Evolutionary conservation across 2,888 invertebrate species (phyloP), one percentile per base, ranked within the genome.

Genomic region (Cheilosia impressa): DNA sequence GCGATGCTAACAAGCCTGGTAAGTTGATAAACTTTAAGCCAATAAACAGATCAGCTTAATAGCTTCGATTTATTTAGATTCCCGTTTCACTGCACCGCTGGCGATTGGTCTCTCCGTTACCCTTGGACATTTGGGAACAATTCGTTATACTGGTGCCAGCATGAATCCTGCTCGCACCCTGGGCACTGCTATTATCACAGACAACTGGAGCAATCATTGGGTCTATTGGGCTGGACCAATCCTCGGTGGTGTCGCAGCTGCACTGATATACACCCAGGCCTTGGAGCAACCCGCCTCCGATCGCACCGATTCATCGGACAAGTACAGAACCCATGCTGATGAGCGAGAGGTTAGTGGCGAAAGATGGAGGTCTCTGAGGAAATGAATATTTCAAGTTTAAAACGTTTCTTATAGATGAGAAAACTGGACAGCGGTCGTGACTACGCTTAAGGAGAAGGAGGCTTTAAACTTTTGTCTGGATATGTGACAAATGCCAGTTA

Each of bases 131-230:
- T 93, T 98, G 88, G 95, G 96, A 72, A 96, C 96, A 15, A 96
- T 98, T 90, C 95, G 96, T 92, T 95, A 94, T 90, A 98, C 98
- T 10, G 97, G 98, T 55, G 95, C 97, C 47, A 96, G 97, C 89
- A 98, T 98, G 98, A 98, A 98, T 93, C 97, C 98, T 0, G 98
- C 98, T 0, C 94, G 98, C 84, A 96, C 96, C 80, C 95, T 98
- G 90, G 98, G 98, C 78, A 96, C 97, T 0, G 97, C 98, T 2
- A 94, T 97, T 27, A 95, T 97, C 76, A 94, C 95, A 87, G 94
- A 94, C 82, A 92, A 93, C 38, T 98, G 97, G 96, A 92, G 93
- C 4, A 92, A 96, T 88, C 98, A 98, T 89, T 98, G 98, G 97
- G 95, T 97, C 0, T 98, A 97, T 93, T 98, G 97, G 97, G 94